phyloP scores from a whole-genome alignment of 2,113 vertebrate genomes.

The Ivindomyrus marchei region DNA sequence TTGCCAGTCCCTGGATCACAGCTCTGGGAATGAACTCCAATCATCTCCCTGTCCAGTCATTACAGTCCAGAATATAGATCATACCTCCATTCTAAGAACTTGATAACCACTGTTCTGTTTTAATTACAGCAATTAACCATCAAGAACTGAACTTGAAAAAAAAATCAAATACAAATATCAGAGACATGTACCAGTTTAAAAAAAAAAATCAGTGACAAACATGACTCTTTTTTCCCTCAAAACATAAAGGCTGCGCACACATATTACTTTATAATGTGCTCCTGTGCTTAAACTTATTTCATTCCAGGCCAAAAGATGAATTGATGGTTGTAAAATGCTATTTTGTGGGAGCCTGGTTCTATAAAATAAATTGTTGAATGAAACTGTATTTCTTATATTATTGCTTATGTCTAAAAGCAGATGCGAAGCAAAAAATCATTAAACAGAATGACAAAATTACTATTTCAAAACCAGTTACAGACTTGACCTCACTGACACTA shows the following conservation, averaged over 20 bases:
- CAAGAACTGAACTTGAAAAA: not conserved
- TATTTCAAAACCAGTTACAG: not conserved
- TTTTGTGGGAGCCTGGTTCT: not conserved
- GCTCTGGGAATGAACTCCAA: not conserved
- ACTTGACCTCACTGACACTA: not conserved
- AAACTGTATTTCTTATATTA: not conserved
- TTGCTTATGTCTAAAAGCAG: not conserved
- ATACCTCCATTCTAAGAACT: not conserved
- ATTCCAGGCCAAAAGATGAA: not conserved
- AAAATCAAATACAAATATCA: not conserved
- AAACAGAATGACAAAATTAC: not conserved
- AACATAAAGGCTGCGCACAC: not conserved
- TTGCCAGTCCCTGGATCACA: not conserved
- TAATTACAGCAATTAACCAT: not conserved
- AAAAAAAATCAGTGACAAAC: not conserved
- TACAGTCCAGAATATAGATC: not conserved
- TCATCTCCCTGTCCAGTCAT: not conserved
- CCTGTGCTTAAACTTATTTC: not conserved
- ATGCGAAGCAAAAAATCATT: not conserved
- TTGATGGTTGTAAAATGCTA: not conserved
- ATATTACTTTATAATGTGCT: not conserved
- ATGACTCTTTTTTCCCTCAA: not conserved
- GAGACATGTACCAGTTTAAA: not conserved
- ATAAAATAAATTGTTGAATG: not conserved
- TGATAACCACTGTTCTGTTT: not conserved